These are phyloP conservation scores for Euclidia mi DNA, from an alignment of 2,888 invertebrate genomes.

Conservation along the genomic window DNA sequence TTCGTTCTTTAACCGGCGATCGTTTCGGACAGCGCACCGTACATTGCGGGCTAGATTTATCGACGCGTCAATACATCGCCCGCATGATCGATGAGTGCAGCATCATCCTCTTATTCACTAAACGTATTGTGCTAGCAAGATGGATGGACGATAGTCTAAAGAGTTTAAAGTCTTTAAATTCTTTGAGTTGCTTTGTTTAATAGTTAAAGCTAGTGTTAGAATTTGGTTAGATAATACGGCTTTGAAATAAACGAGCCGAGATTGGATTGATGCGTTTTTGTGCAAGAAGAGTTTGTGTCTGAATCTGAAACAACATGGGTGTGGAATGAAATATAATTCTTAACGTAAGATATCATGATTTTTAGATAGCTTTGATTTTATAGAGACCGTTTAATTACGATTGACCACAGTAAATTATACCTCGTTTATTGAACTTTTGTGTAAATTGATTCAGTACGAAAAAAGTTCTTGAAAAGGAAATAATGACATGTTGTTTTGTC, in stretches of 20 bases:
- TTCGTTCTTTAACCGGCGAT: conserved; percentile 16
- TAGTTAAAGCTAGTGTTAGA: conserved; percentile 11
- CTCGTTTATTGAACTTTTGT: too few species aligned
- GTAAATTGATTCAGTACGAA: too few species aligned
- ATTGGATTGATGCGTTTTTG: neutral
- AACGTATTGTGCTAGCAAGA: conserved; percentile 56
- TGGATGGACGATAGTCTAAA: conserved; percentile 53
- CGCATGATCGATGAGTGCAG: conserved; percentile 51
- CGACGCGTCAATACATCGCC: conserved; percentile 52
- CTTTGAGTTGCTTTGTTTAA: conserved; percentile 47
- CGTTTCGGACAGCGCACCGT: conserved; percentile 30
- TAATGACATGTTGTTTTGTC: too few species aligned
- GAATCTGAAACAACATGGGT: neutral
- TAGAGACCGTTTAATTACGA: too few species aligned
- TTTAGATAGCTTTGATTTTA: too few species aligned
- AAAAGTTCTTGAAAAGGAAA: too few species aligned
- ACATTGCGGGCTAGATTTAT: conserved; percentile 59
- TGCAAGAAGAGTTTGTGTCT: neutral
- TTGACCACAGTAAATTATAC: too few species aligned
- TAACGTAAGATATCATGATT: too few species aligned
- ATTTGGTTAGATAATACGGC: neutral
- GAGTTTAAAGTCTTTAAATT: conserved; percentile 50
- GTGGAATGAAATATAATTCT: too few species aligned
- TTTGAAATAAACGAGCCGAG: conserved; percentile 1
- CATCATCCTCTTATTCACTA: conserved; percentile 51